Evolutionary conservation across 2,888 invertebrate genomes (phyloP).

Genomic region (Lithophane leautieri): DNA sequence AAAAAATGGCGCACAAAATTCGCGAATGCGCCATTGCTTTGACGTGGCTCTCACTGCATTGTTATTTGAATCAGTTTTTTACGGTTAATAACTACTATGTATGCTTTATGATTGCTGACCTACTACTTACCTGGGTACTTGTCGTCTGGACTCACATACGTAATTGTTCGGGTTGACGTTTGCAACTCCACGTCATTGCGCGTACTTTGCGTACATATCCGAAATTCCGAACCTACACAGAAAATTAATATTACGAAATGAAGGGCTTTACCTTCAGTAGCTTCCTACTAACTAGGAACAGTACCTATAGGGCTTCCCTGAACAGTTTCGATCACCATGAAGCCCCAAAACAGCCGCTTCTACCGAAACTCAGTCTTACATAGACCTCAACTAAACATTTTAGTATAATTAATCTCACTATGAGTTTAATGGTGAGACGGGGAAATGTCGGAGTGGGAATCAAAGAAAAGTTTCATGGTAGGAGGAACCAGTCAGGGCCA

Average conservation of each 20-base stretch:
- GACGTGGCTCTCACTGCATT: background rate
- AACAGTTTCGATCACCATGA: constrained; percentile 11
- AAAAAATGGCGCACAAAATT: constrained; percentile 1
- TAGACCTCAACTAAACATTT: constrained; percentile 23
- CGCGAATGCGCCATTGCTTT: constrained; percentile 1
- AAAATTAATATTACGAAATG: constrained; percentile 1
- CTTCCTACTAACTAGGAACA: too few species aligned
- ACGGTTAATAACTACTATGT: background rate
- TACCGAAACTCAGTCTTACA: constrained; percentile 18
- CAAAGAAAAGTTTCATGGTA: constrained; percentile 48
- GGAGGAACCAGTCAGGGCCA: constrained; percentile 27
- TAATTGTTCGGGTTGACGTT: background rate
- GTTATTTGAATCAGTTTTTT: constrained; percentile 10
- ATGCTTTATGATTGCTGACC: background rate
- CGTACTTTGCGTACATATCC: too few species aligned
- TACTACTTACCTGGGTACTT: background rate
- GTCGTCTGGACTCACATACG: too few species aligned
- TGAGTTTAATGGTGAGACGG: constrained; percentile 29
- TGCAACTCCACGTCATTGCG: too few species aligned
- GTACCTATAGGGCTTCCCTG: constrained; percentile 21
- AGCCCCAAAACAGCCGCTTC: constrained; percentile 23
- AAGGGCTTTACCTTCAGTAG: constrained; percentile 1
- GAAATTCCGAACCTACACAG: too few species aligned
- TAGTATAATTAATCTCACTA: constrained; percentile 58
- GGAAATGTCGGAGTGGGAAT: constrained; percentile 41